Evolutionary conservation across 2,888 invertebrate species (phyloP).

Genomic region (Lepidochrysops patricia): DNA sequence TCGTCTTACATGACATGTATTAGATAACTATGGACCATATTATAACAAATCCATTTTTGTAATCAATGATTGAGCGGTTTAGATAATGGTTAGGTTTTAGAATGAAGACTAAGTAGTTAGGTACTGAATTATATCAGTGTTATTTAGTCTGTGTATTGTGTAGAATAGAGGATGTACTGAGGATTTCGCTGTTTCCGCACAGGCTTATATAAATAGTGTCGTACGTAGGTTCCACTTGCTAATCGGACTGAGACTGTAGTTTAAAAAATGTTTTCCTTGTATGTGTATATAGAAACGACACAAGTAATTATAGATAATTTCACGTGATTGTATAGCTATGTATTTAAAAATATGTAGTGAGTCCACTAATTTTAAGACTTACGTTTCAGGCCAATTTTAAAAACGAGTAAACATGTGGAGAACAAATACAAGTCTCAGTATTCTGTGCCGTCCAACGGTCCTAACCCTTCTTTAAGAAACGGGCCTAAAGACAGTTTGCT

Average conservation of each 20-base stretch:
- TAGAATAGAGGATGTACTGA: not conserved
- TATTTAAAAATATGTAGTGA: not conserved
- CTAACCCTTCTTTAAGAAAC: conserved; percentile 80
- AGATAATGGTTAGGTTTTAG: not conserved
- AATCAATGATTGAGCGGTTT: not conserved
- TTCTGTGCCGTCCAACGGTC: conserved; percentile 76
- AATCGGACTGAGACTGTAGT: not conserved
- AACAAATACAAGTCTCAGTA: conserved; percentile 76
- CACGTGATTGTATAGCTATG: conserved; percentile 2
- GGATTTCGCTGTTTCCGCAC: not conserved
- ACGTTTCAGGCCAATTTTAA: conserved; percentile 56
- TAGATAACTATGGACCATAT: too few species aligned
- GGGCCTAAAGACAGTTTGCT: conserved; percentile 86
- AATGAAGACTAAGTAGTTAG: not conserved
- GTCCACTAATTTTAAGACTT: conserved; percentile 7
- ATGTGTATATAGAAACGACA: not conserved
- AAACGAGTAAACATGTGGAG: conserved; percentile 57
- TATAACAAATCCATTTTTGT: too few species aligned
- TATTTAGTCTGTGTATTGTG: not conserved
- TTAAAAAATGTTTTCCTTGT: not conserved
- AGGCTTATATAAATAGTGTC: not conserved
- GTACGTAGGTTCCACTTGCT: not conserved
- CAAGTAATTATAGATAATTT: not conserved
- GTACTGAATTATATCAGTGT: not conserved
- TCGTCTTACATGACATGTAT: too few species aligned